Conservation (phyloP, 2,888 invertebrate genomes). For the Argynnis bischoffii region DNA sequence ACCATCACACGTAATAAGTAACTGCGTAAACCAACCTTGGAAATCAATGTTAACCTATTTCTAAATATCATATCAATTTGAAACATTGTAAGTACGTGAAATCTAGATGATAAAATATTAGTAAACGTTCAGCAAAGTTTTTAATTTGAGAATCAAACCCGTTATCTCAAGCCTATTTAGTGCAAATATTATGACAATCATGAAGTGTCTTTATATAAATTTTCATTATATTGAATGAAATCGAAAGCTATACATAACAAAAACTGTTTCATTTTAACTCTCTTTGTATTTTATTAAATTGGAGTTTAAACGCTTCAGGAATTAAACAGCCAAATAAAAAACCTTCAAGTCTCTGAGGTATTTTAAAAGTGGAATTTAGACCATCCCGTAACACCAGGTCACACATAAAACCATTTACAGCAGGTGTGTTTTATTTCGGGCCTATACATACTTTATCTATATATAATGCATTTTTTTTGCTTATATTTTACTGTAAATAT, state of each 20-base stretch:
- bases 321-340: slow-evolving; percentile 6
- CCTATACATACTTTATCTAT: slow-evolving; percentile 13
- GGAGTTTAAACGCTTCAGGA: background rate
- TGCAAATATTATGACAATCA: too few relatives aligned
- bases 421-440: slow-evolving; percentile 42
- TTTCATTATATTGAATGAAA: background rate
- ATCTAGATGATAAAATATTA: too few relatives aligned
- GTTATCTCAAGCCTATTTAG: too few relatives aligned
- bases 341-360: slow-evolving; percentile 9
- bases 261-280: background rate
- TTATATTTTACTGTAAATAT: background rate
- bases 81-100: too few relatives aligned
- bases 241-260: background rate
- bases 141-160: too few relatives aligned
- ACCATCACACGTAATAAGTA: too few relatives aligned
- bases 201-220: background rate
- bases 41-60: too few relatives aligned
- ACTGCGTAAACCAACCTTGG: too few relatives aligned
- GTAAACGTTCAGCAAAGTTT: too few relatives aligned
- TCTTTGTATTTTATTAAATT: slow-evolving; percentile 14
- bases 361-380: slow-evolving; percentile 16
- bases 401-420: slow-evolving; percentile 40
- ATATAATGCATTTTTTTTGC: background rate
- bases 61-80: too few relatives aligned
- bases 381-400: slow-evolving; percentile 12